Evolutionary conservation across 2,888 invertebrate genomes (phyloP).

Genomic region (Tenthredo notha): DNA sequence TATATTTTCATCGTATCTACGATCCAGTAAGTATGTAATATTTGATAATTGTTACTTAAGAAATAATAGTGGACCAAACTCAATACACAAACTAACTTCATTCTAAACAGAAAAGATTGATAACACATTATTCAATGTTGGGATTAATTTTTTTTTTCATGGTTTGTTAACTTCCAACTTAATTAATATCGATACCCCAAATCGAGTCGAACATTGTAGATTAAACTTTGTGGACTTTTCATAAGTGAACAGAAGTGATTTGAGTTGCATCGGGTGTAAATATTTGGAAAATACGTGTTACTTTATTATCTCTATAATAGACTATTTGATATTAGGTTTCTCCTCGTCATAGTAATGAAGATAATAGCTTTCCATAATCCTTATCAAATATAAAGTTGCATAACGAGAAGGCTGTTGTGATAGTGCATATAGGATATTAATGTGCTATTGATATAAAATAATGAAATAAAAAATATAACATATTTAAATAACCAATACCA

Average conservation of each 20-base stretch:
- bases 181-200: not conserved
- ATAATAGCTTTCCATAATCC: slow-evolving; percentile 3
- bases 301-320: not conserved
- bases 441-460: not conserved
- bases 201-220: not conserved
- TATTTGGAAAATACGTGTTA: not conserved
- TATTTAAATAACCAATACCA: not conserved
- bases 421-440: not conserved
- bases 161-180: not conserved
- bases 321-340: not conserved
- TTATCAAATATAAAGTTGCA: not conserved
- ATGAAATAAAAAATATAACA: not conserved
- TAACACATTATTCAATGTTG: not conserved
- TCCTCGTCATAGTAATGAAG: no score
- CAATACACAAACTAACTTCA: not conserved
- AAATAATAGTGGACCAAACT: not conserved
- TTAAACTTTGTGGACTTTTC: not conserved
- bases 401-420: not conserved
- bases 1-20: not conserved
- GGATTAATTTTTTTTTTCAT: no score
- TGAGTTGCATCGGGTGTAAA: not conserved
- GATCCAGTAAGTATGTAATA: not conserved
- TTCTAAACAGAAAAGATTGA: not conserved
- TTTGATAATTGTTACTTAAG: not conserved
- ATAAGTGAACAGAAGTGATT: not conserved